Evolutionary conservation across 2,888 invertebrate genomes (phyloP), one percentile per base, ranked within the genome.

Genomic region (Arge pagana): DNA sequence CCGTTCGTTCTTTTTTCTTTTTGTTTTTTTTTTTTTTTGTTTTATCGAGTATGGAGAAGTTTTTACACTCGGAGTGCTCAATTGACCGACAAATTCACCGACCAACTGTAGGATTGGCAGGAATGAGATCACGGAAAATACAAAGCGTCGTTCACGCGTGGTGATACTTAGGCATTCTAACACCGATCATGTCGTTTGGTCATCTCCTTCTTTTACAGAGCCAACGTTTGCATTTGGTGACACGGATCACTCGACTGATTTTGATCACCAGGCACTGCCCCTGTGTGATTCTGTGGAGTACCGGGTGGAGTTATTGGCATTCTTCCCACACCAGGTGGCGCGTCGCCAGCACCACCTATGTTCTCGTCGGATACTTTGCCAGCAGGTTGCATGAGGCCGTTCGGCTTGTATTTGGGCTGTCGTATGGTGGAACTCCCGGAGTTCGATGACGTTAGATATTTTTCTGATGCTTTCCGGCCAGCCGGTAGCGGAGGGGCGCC

Each of bases 151-250:
- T n/a, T n/a, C n/a, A n/a, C n/a, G n/a, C n/a, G n/a, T n/a, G n/a
- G n/a, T n/a, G n/a, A n/a, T n/a, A n/a, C n/a, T n/a, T n/a, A n/a
- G n/a, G n/a, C n/a, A n/a, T n/a, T n/a, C n/a, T n/a, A n/a, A n/a
- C n/a, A n/a, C n/a, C n/a, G n/a, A n/a, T n/a, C n/a, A n/a, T n/a
- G n/a, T 28, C 28, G 7, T 10, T 7, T 10, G 28, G 7, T 10
- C 7, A 28, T 8, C 28, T 10, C 28, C 28, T 7, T 10, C 50
- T 36, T 58, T 67, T 62, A 76, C 40, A 76, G 66, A 39, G 56
- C 70, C 35, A 76, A 67, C 31, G 73, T 63, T 62, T 76, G 75
- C 60, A 76, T 69, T 53, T 74, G 74, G 69, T 76, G 76, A 37
- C 76, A 76, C 60, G 72, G 57, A 16, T 74, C 76, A 57, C 57